These are phyloP conservation scores for Pheosia tremula DNA, from an alignment of 2,888 invertebrate genomes.

Conservation along the genomic window DNA sequence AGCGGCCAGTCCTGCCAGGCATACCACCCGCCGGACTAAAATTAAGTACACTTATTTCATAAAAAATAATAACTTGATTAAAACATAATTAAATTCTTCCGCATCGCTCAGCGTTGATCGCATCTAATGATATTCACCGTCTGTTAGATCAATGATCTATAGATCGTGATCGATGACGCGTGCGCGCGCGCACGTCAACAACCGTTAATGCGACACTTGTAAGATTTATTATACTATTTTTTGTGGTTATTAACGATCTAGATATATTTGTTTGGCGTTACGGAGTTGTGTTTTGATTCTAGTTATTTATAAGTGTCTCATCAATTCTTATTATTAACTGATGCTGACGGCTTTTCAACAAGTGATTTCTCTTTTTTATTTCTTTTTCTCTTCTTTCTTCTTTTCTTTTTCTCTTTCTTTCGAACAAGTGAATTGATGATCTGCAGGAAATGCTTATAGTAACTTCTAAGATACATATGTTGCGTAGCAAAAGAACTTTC, in stretches of 20 bases:
- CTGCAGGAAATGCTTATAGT: too few species aligned
- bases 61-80: constrained; percentile 18
- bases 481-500: too few species aligned
- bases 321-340: background rate
- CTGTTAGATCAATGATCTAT: constrained; percentile 56
- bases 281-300: background rate
- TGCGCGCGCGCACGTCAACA: constrained; percentile 43
- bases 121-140: constrained; percentile 44
- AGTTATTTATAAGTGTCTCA: constrained; percentile 6
- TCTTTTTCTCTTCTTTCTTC: too few species aligned
- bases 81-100: constrained; percentile 30
- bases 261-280: constrained; percentile 11
- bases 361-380: too few species aligned
- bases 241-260: constrained; percentile 21
- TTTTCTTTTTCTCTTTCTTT: too few species aligned
- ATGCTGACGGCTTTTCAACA: background rate
- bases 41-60: too few species aligned
- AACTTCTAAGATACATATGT: too few species aligned
- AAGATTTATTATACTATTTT: constrained; percentile 30
- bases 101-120: constrained; percentile 21
- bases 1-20: too few species aligned
- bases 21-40: too few species aligned
- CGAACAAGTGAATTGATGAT: too few species aligned
- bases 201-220: constrained; percentile 50
- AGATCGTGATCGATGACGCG: constrained; percentile 55